Percentiles rank a stretch among this genome's conserved stretches.
phyloP scores from a whole-genome alignment of 2,797 vertebrate genomes.

The Rhinella marina region DNA sequence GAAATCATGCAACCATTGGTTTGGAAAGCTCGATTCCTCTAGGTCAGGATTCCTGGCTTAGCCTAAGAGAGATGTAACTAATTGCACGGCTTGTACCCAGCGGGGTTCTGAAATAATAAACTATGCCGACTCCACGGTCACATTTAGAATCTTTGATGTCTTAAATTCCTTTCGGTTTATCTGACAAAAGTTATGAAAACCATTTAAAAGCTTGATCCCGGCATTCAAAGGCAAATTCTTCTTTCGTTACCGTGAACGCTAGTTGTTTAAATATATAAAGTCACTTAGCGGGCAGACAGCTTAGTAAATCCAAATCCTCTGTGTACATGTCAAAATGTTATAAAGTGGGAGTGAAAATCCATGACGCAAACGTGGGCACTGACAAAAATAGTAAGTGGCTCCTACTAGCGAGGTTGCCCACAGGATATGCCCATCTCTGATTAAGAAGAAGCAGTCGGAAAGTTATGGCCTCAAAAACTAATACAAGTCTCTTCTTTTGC shows the following conservation, averaged over 20 bases:
- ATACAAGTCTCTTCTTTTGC: too few relatives aligned
- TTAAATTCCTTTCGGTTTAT: slow-evolving; percentile 49
- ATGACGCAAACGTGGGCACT: background rate
- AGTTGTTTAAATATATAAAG: background rate
- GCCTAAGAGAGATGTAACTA: slow-evolving; percentile 50
- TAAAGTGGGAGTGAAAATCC: background rate
- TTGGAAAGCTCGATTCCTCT: background rate
- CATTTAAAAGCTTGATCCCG: slow-evolving; percentile 43
- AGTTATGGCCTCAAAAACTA: too few relatives aligned
- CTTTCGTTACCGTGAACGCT: background rate
- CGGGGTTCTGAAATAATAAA: slow-evolving; percentile 52
- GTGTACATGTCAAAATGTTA: background rate
- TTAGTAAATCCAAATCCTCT: background rate
- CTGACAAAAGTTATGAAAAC: slow-evolving; percentile 42
- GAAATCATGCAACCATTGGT: slow-evolving; percentile 60
- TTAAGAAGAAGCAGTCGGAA: too few relatives aligned
- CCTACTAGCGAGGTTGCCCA: too few relatives aligned
- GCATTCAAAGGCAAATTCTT: slow-evolving; percentile 12
- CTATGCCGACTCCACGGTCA: slow-evolving; percentile 30
- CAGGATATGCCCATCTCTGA: too few relatives aligned
- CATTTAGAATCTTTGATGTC: slow-evolving; percentile 48
- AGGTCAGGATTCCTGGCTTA: slow-evolving; percentile 27
- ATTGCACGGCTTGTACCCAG: slow-evolving; percentile 52
- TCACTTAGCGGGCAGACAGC: background rate
- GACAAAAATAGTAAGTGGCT: too few relatives aligned